These are phyloP conservation scores for Ectropis grisescens DNA, from an alignment of 1,140 invertebrate genomes.

Conservation along the genomic window DNA sequence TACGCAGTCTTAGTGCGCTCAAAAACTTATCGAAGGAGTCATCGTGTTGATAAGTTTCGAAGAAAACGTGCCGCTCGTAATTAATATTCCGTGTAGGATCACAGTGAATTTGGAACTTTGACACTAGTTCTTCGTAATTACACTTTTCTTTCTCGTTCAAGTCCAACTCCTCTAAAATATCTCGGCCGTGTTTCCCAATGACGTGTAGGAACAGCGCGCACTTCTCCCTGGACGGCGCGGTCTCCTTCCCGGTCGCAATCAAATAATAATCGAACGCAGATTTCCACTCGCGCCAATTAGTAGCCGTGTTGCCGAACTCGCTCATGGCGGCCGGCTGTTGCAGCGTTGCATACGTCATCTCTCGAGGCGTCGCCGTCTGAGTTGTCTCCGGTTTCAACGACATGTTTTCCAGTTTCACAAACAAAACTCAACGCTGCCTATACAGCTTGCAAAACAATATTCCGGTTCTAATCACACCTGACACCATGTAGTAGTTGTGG, in stretches of 20 bases:
- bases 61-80: constrained; percentile 7
- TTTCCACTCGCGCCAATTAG: constrained; percentile 12
- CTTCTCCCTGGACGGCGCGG: constrained; percentile 1
- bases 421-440: no score
- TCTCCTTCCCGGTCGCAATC: constrained; percentile 6
- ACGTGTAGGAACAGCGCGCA: constrained; percentile 12
- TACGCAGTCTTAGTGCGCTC: no score
- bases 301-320: background rate
- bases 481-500: no score
- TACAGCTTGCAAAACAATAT: no score
- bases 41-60: no score
- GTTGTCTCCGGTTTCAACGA: no score
- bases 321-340: constrained; percentile 5
- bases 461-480: no score
- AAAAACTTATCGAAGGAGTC: no score
- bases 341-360: constrained; percentile 1
- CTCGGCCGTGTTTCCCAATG: constrained; percentile 10
- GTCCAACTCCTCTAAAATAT: constrained; percentile 10
- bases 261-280: constrained; percentile 11
- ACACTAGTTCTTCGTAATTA: constrained; percentile 2
- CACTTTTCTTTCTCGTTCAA: background rate
- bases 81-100: constrained; percentile 9
- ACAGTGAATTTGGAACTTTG: constrained; percentile 4
- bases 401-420: no score
- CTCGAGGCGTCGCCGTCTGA: no score